Conservation (phyloP, 1,140 invertebrate genomes). For the Lepidurus arcticus region DNA sequence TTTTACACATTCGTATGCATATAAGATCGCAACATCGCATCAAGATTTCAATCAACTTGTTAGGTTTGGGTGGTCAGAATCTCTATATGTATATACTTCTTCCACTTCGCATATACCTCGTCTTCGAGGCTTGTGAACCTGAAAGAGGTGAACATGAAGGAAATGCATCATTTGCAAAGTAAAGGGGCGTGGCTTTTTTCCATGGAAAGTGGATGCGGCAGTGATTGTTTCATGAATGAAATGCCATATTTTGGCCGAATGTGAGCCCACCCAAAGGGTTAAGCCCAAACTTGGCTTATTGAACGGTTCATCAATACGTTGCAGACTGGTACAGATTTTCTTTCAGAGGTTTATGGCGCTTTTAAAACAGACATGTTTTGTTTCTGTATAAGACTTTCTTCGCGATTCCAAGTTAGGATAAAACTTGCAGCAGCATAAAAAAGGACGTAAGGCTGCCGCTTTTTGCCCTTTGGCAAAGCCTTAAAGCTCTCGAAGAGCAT, state of each 20-base stretch:
- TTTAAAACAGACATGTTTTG: too few relatives aligned
- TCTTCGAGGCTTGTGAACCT: not conserved
- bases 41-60: not conserved
- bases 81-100: not conserved
- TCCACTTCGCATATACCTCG: not conserved
- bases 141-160: not conserved
- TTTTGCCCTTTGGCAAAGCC: too few relatives aligned
- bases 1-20: conserved; percentile 2
- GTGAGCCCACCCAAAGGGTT: not conserved
- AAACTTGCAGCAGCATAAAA: too few relatives aligned
- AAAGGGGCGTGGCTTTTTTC: not conserved
- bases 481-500: too few relatives aligned
- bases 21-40: not conserved
- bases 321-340: too few relatives aligned
- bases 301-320: not conserved
- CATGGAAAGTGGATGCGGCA: not conserved
- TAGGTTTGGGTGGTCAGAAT: not conserved
- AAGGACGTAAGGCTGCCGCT: too few relatives aligned
- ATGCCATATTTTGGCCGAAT: not conserved
- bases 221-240: not conserved
- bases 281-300: not conserved
- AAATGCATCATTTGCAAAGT: not conserved
- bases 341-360: too few relatives aligned
- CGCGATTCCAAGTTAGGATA: too few relatives aligned
- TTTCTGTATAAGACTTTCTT: too few relatives aligned